Percentiles rank a stretch among this genome's conserved stretches.
phyloP scores from a whole-genome alignment of 2,797 vertebrate species.

The Neosilurus hyrtlii region DNA sequence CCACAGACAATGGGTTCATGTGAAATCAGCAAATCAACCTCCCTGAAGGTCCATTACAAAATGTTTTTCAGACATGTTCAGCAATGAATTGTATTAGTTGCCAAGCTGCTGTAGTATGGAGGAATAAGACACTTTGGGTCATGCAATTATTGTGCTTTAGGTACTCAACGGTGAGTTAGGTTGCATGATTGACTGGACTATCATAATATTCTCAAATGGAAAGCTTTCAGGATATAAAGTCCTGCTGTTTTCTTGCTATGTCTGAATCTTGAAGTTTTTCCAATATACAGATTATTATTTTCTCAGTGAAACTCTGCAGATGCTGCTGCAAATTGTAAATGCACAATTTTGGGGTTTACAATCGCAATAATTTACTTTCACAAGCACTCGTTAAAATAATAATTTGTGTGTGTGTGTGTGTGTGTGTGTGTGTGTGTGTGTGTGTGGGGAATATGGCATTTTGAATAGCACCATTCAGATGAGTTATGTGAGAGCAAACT shows the following conservation, averaged over 20 bases:
- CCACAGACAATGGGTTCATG: too few relatives aligned
- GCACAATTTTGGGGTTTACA: background rate
- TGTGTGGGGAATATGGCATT: conserved; percentile 61
- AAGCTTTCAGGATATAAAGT: background rate
- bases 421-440: conserved; percentile 60
- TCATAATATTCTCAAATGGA: background rate
- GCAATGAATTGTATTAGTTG: background rate
- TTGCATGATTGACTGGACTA: background rate
- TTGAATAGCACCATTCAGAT: conserved; percentile 71
- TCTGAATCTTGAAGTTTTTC: background rate
- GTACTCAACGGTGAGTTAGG: background rate
- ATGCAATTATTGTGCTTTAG: background rate
- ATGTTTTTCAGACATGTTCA: background rate
- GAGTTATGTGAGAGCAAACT: conserved; percentile 68
- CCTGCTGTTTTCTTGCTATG: background rate
- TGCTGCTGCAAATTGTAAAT: conserved; percentile 2
- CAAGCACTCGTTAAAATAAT: background rate
- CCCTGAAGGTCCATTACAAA: background rate
- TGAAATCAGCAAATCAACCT: too few relatives aligned
- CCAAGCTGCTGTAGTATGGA: background rate
- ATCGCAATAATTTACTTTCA: conserved; percentile 1
- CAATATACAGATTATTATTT: background rate
- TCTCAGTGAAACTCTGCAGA: background rate
- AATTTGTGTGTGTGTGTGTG: background rate
- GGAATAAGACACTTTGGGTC: background rate